These are phyloP conservation scores for Neopipo cinnamomea DNA, from an alignment of 2,113 vertebrate species.

Conservation along the genomic window DNA sequence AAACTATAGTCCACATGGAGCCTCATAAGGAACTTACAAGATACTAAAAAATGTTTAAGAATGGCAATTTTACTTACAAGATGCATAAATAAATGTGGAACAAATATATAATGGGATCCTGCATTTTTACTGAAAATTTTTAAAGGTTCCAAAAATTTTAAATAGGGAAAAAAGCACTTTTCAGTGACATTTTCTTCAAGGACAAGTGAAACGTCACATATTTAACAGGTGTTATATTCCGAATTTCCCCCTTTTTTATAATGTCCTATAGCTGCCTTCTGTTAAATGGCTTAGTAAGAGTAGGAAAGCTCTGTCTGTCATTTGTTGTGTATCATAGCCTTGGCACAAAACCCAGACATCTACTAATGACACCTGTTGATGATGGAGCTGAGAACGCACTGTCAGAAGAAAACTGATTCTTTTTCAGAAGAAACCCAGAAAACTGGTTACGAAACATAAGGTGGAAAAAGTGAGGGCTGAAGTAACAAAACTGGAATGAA, in stretches of 20 bases:
- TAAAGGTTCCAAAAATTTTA: not conserved
- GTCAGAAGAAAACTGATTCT: not conserved
- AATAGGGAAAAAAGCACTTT: not conserved
- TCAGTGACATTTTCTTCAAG: not conserved
- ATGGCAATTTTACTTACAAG: not conserved
- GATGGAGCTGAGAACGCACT: not conserved
- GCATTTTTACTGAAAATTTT: not conserved
- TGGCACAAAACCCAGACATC: not conserved
- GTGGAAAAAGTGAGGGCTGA: not conserved
- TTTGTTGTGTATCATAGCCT: not conserved
- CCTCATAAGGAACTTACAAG: not conserved
- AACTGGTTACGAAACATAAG: not conserved
- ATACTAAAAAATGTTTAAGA: not conserved
- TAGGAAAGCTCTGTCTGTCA: not conserved
- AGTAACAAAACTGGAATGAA: conserved; percentile 8
- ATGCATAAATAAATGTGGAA: not conserved
- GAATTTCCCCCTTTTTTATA: not conserved
- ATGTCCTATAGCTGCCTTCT: not conserved
- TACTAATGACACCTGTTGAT: not conserved
- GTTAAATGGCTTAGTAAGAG: not conserved
- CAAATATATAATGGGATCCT: not conserved
- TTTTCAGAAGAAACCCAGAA: too few species aligned
- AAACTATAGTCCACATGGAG: not conserved
- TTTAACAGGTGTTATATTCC: not conserved
- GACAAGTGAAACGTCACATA: not conserved